Evolutionary conservation across 2,797 vertebrate genomes (phyloP), one percentile per base, ranked within the genome.

Genomic region (Schizothorax lantsangensis): DNA sequence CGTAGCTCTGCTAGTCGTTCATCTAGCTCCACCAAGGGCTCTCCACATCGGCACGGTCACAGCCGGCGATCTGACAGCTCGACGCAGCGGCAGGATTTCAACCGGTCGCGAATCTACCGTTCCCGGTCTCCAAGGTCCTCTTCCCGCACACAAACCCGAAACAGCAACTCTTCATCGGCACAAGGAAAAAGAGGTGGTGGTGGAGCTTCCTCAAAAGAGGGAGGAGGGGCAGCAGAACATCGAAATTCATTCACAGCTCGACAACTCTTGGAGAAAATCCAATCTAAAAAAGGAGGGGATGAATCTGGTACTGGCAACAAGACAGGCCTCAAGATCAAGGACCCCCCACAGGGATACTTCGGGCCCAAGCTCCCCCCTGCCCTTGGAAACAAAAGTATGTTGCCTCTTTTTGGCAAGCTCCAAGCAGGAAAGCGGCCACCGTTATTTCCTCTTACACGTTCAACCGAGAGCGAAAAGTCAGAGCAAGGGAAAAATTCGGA

Each of bases 341-440:
- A 99, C 90, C 98, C 98, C 52, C 98, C 98, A 9, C 97, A 97
- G 91, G 98, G 98, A 59, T 99, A 98, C 92, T 99, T 99, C 75
- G 98, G 98, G 64, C 98, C 98, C 2, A 99, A 98, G 89, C 95
- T 99, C 6, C 98, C 98, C 43, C 98, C 98, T 3, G 90, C 95
- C 6, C 93, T 98, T 54, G 98, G 97, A 89, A 98, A 87, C 93
- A 99, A 99, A 94, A 94, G 96, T 1, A 95, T 98, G 92, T 94
- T 99, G 85, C 98, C 98, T 6, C 95, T 98, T 12, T 99, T 99
- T 85, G 98, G 98, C 74, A 99, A 99, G 33, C 90, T 99, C 17
- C 98, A 97, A 74, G 96, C 96, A 0, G 93, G 95, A 52, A 97
- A 97, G 88, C 99, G 97, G 91, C 93, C 95, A 0, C 14, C 93